phyloP scores from a whole-genome alignment of 2,113 vertebrate species.

The Oncorhynchus nerka region DNA sequence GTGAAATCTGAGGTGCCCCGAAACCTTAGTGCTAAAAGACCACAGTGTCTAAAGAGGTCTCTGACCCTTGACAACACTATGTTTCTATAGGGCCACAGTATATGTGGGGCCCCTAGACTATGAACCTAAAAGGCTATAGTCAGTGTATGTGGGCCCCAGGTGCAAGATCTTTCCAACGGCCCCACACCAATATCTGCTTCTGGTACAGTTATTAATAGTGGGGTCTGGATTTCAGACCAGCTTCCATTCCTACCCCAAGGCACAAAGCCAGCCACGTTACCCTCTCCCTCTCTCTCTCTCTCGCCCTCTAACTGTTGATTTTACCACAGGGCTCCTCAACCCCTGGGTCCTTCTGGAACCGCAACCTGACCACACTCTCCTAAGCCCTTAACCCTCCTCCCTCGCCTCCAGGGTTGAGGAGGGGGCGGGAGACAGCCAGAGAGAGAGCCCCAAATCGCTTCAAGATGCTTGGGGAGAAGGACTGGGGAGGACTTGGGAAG shows the following conservation, averaged over 20 bases:
- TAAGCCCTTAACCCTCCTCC: conserved; percentile 10
- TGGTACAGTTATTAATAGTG: conserved; percentile 56
- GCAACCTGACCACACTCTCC: not conserved
- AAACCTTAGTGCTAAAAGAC: conserved; percentile 62
- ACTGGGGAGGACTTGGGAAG: not conserved
- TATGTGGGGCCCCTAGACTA: not conserved
- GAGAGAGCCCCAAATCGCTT: conserved; percentile 55
- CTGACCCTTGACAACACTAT: not conserved
- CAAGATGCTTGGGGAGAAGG: conserved; percentile 30
- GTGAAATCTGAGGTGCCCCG: conserved; percentile 47
- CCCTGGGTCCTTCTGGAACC: not conserved
- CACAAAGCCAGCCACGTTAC: conserved; percentile 35
- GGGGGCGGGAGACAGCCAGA: conserved; percentile 63
- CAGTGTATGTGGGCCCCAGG: conserved; percentile 2
- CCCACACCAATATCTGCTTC: conserved; percentile 1
- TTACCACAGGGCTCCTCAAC: not conserved
- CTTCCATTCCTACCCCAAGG: conserved; percentile 56
- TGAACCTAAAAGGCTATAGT: conserved; percentile 15
- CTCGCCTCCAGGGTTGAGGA: conserved; percentile 30
- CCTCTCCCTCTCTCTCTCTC: not conserved
- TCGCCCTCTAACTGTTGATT: not conserved
- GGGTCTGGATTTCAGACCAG: conserved; percentile 56
- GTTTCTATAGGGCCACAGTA: not conserved
- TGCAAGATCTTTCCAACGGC: too few species aligned
- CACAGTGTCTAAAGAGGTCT: conserved; percentile 43